Base-by-base conservation (phyloP, 1,140 invertebrate species). In the Apis laboriosa region DNA sequence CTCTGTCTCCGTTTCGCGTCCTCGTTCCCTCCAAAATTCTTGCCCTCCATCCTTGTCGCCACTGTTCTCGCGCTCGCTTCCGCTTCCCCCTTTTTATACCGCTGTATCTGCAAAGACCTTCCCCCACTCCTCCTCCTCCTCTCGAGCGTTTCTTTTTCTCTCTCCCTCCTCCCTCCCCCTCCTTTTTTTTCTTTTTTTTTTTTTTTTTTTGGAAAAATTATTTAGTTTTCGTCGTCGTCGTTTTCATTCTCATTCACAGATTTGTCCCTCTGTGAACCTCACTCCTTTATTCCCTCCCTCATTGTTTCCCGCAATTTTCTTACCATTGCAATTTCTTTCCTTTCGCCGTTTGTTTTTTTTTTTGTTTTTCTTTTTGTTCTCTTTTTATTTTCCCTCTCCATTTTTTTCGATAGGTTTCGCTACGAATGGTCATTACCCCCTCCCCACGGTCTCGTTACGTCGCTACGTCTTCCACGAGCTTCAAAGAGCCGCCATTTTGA, bases 401-500 rank as follows among this genome's bases (percentile, higher is more conserved):
- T 53, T 11, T 17, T 17, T 53, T 28, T n/a, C 28, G 28, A 17
- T 9, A 12, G 55, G 55, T 17, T 19, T 34, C 12, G 34, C 17
- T 28, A 1, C 19, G 17, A 43, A 24, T 24, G 24, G 17, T n/a
- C 17, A 13, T 71, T 51, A 53, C 19, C 24, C 13, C 11, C 12
- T 28, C 28, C 2, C 28, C 28, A 28, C 28, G 2, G 28, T 34
- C 13, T n/a, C 17, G 12, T 1, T 4, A 4, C 24, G 84, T 86
- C 85, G 86, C 84, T 17, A 51, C 21, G 78, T 80, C 88, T 88
- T 80, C 34, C 84, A 87, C 81, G 86, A 28, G 87, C 87, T 87
- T 90, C 87, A 89, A 91, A 89, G 63, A 77, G 80, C 87, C 86
- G 87, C 87, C 89, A 90, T 89, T 90, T 91, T 88, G 84, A 88